Percentiles rank a stretch among this genome's conserved stretches.
These are phyloP conservation scores for Campylomormyrus tamandua DNA, from an alignment of 2,113 vertebrate genomes.

Conservation along the genomic window DNA sequence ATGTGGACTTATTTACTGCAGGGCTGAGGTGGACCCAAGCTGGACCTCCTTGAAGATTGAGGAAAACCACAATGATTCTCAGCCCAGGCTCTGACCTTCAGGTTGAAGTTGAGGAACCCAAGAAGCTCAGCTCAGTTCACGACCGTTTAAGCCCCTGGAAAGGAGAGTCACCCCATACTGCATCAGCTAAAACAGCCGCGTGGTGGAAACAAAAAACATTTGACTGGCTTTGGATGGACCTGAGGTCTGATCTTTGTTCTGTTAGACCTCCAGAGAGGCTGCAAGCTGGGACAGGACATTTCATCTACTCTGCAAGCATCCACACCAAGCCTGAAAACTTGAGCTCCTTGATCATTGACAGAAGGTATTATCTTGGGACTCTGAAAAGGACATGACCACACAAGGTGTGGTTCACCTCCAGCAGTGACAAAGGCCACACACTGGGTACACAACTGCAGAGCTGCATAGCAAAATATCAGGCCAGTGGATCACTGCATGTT, in stretches of 20 bases:
- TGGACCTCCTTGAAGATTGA: neutral
- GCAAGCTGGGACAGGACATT: neutral
- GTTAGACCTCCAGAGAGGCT: neutral
- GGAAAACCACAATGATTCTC: neutral
- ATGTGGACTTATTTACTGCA: neutral
- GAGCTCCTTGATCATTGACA: neutral
- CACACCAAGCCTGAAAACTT: neutral
- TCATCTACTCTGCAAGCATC: neutral
- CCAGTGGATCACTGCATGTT: neutral
- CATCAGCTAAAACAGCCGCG: neutral
- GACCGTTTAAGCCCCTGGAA: neutral
- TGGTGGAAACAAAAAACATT: neutral
- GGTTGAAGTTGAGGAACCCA: neutral
- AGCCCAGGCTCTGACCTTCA: neutral
- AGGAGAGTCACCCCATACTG: neutral
- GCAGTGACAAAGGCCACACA: neutral
- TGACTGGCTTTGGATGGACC: neutral
- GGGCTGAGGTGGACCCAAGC: neutral
- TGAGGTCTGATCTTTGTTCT: neutral
- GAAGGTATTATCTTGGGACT: neutral
- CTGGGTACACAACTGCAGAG: neutral
- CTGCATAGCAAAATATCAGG: neutral
- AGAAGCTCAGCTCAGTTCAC: neutral
- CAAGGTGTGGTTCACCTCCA: neutral
- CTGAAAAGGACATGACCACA: neutral